Conservation (phyloP, 1,140 invertebrate genomes). For the Macrocentrus cingulum region DNA sequence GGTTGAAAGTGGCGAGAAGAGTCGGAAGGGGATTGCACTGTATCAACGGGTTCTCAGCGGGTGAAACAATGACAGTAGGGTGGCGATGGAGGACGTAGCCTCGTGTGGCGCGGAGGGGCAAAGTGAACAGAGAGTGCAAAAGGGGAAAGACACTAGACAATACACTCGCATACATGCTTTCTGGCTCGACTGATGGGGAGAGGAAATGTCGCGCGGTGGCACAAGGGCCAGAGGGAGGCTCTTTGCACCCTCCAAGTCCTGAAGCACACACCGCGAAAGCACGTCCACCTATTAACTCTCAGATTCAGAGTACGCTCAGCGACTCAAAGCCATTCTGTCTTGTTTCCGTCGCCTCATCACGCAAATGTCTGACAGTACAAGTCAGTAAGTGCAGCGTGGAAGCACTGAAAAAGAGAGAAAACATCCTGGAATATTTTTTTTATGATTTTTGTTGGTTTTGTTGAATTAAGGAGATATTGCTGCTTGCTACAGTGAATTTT, state of each 20-base stretch:
- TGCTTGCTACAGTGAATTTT: too few species aligned
- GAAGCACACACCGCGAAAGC: conserved; percentile 34
- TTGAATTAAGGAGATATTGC: too few species aligned
- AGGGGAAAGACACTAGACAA: not conserved
- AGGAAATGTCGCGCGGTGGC: too few species aligned
- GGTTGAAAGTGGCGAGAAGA: not conserved
- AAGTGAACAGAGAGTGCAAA: not conserved
- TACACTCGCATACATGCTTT: not conserved
- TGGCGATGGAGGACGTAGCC: conserved; percentile 11
- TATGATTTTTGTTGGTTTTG: too few species aligned
- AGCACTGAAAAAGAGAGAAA: too few species aligned
- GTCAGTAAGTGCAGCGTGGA: too few species aligned
- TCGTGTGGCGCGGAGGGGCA: not conserved
- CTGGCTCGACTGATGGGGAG: too few species aligned
- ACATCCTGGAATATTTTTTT: too few species aligned
- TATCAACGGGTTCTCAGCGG: conserved; percentile 26
- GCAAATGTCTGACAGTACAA: too few species aligned
- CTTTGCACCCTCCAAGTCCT: conserved; percentile 16
- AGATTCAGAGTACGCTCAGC: conserved; percentile 32
- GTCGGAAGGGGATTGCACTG: conserved; percentile 17
- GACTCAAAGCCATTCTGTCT: conserved; percentile 32
- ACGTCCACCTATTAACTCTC: conserved; percentile 45
- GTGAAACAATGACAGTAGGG: conserved; percentile 34
- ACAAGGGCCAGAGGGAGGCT: not conserved
- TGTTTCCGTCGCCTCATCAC: conserved; percentile 19